These are phyloP conservation scores for Sphecodes monilicornis DNA, from an alignment of 2,888 invertebrate genomes.

Conservation along the genomic window DNA sequence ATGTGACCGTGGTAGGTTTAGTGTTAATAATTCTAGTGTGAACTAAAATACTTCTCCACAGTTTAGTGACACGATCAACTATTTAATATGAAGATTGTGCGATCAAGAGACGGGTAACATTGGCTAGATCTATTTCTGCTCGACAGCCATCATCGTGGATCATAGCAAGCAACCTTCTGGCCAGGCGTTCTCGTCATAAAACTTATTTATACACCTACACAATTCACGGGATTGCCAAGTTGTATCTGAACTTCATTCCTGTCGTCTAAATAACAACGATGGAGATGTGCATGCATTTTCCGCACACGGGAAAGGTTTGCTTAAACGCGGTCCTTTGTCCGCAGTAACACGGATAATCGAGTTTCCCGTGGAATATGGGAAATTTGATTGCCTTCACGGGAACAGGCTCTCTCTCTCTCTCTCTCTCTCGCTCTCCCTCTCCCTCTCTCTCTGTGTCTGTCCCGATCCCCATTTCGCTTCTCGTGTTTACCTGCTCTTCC, in stretches of 20 bases:
- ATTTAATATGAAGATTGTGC: not conserved
- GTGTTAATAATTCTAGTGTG: not conserved
- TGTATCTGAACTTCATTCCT: not conserved
- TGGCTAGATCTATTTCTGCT: conserved; percentile 1
- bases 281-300: not conserved
- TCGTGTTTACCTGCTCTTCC: not conserved
- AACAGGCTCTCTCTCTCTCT: not conserved
- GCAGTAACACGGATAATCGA: conserved; percentile 34
- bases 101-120: not conserved
- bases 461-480: not conserved
- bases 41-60: not conserved
- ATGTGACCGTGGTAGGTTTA: too few species aligned
- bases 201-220: conserved; percentile 30
- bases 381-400: conserved; percentile 23
- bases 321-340: conserved; percentile 16
- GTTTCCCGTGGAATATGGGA: conserved; percentile 40
- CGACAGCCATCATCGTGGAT: not conserved
- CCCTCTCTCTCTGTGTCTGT: not conserved
- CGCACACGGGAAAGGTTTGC: not conserved
- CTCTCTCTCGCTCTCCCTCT: not conserved
- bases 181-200: conserved; percentile 6
- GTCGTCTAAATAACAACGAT: not conserved
- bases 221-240: conserved; percentile 28
- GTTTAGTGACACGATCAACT: not conserved
- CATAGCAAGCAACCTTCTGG: not conserved